Base-by-base conservation (phyloP, 2,888 invertebrate genomes). In the Margaritifera margaritifera region DNA sequence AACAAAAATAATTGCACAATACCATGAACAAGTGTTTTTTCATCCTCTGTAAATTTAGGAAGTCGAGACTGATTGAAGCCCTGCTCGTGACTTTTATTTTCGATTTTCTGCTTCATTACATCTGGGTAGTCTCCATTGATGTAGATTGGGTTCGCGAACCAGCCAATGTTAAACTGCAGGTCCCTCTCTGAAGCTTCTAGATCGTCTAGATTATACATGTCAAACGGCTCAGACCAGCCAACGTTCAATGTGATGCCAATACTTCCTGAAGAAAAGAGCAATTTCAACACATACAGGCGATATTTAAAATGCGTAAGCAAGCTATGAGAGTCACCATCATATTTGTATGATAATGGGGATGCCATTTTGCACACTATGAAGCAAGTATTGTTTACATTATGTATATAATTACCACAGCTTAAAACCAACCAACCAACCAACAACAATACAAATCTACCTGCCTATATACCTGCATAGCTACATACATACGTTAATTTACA, bases 101-200 rank as follows among this genome's bases (percentile, higher is more conserved):
- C 80, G 5, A 87, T 75, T 22, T 73, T 68, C 56, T 69, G 57
- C 55, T 83, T 84, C 86, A 87, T 86, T 4, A 84, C 74, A 20
- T 79, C 75, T 18, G 85, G 84, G 59, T 84, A 94, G 89, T 94
- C 93, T 18, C 89, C 89, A 64, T 83, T 71, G 6, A 84, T 81
- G 60, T 77, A 78, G n/a, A 89, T 82, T 4, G 89, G 86, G 65
- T 86, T 80, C 2, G 84, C 87, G 69, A 82, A 89, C 85, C 85
- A 85, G 8, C 87, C 88, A 58, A 85, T 74, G 62, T 82, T 79
- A 62, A 86, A 86, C 64, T 75, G 70, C 25, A 80, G 56, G 11
- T 75, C 75, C 54, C 83, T 69, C 63, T 84, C 83, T 18, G 84
- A 78, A 2, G 86, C 86, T n/a, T 79, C 74, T 1, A 84, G 69